phyloP scores from a whole-genome alignment of 2,888 invertebrate species.

The Drosophila putrida region DNA sequence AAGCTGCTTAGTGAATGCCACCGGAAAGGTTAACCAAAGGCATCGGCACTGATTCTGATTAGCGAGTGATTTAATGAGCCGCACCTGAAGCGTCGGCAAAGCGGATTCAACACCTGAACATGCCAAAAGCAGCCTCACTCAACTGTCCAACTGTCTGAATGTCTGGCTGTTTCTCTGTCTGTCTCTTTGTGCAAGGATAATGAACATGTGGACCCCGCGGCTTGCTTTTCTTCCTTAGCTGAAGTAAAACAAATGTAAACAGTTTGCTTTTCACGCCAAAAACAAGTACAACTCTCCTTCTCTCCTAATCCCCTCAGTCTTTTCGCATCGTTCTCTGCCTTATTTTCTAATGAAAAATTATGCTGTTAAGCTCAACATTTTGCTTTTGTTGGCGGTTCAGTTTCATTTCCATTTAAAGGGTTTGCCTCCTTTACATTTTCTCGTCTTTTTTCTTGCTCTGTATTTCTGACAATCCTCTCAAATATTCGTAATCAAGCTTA shows the following conservation, averaged over 20 bases:
- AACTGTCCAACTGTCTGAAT: slow-evolving; percentile 10
- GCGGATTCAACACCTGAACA: slow-evolving; percentile 43
- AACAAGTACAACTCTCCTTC: slow-evolving; percentile 17
- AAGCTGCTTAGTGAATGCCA: slow-evolving; percentile 10
- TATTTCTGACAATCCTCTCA: slow-evolving; percentile 42
- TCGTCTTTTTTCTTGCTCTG: slow-evolving; percentile 21
- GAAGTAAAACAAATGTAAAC: slow-evolving; percentile 72
- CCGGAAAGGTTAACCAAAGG: slow-evolving; percentile 44
- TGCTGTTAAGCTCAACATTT: slow-evolving; percentile 40
- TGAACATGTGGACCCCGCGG: slow-evolving; percentile 19
- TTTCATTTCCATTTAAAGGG: slow-evolving; percentile 59
- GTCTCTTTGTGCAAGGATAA: slow-evolving; percentile 11
- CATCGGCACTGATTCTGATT: slow-evolving; percentile 47
- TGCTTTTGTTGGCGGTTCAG: slow-evolving; percentile 15
- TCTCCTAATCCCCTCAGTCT: neutral
- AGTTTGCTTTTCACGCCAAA: slow-evolving; percentile 70
- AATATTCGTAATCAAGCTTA: slow-evolving; percentile 44
- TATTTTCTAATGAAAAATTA: slow-evolving; percentile 69
- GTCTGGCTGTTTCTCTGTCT: neutral
- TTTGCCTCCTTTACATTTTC: slow-evolving; percentile 12
- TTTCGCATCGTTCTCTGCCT: neutral
- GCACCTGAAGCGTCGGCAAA: slow-evolving; percentile 59
- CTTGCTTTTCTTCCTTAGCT: slow-evolving; percentile 24
- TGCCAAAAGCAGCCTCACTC: slow-evolving; percentile 5
- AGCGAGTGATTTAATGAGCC: slow-evolving; percentile 71